Conservation (phyloP, 2,888 invertebrate species). For the Pseudolycoriella hygida region DNA sequence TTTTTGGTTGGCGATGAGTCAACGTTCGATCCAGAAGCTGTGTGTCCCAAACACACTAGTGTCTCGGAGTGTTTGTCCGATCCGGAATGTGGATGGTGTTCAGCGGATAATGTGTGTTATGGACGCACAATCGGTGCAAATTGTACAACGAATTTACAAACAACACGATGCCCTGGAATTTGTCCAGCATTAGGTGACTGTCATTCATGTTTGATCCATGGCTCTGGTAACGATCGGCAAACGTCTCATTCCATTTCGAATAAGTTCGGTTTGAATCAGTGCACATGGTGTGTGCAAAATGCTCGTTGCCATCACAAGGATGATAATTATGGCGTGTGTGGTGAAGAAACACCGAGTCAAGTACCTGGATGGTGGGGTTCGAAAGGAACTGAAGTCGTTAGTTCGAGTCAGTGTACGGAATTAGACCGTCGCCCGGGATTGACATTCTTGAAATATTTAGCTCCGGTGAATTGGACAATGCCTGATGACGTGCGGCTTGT, state of each 20-base stretch:
- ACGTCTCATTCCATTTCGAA: conserved; percentile 46
- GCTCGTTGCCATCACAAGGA: conserved; percentile 77
- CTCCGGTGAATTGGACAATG: conserved; percentile 71
- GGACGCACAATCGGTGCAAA: conserved; percentile 74
- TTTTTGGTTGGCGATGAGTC: conserved; percentile 49
- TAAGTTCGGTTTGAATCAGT: conserved; percentile 60
- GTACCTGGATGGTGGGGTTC: conserved; percentile 83
- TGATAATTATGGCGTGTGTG: conserved; percentile 59
- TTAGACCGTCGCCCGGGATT: conserved; percentile 71
- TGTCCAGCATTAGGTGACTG: conserved; percentile 81
- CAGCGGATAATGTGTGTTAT: conserved; percentile 63
- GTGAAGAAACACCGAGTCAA: conserved; percentile 66
- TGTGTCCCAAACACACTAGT: conserved; percentile 54
- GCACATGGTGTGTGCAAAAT: conserved; percentile 88
- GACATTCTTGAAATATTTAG: conserved; percentile 73
- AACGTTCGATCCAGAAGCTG: conserved; percentile 51
- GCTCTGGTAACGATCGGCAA: conserved; percentile 15
- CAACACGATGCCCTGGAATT: conserved; percentile 72
- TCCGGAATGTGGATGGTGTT: conserved; percentile 91
- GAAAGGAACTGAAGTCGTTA: conserved; percentile 56
- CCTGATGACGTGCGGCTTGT: conserved; percentile 79
- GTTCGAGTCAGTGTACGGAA: conserved; percentile 59
- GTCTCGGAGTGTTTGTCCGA: conserved; percentile 72
- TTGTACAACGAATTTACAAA: conserved; percentile 79
- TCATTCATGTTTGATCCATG: conserved; percentile 71